Evolutionary conservation across 1,140 invertebrate species (phyloP).

Genomic region (Palaemon carinicauda): DNA sequence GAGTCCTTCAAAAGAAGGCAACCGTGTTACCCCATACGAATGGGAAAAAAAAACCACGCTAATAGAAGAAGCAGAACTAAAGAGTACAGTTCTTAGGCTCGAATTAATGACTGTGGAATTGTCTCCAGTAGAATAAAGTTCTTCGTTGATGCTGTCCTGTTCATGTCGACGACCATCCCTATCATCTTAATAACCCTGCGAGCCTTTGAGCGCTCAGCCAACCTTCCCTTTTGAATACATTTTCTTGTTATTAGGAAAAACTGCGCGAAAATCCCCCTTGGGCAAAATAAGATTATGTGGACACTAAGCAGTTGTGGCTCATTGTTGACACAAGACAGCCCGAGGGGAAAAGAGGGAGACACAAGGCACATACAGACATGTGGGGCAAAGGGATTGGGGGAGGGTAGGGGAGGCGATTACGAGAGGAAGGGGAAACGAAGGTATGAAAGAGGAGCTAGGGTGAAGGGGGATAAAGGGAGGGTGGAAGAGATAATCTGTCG

Average conservation of each 20-base stretch:
- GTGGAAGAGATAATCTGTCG: not conserved
- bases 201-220: not conserved
- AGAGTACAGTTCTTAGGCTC: too few species aligned
- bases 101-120: too few species aligned
- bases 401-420: not conserved
- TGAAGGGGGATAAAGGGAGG: not conserved
- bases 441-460: not conserved
- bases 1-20: too few species aligned
- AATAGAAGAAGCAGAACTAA: too few species aligned
- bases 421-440: not conserved
- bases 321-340: slow-evolving; percentile 4
- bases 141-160: too few species aligned
- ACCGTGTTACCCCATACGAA: too few species aligned
- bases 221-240: too few species aligned
- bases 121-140: too few species aligned
- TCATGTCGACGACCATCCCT: too few species aligned
- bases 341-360: not conserved
- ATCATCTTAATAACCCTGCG: too few species aligned
- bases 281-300: not conserved
- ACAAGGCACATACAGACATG: not conserved
- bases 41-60: too few species aligned
- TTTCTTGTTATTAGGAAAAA: too few species aligned
- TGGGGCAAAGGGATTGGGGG: not conserved
- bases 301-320: slow-evolving; percentile 6
- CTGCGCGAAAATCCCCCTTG: not conserved